These are phyloP conservation scores for Lasaia peninsularis DNA, from an alignment of 1,140 invertebrate species.

Conservation along the genomic window DNA sequence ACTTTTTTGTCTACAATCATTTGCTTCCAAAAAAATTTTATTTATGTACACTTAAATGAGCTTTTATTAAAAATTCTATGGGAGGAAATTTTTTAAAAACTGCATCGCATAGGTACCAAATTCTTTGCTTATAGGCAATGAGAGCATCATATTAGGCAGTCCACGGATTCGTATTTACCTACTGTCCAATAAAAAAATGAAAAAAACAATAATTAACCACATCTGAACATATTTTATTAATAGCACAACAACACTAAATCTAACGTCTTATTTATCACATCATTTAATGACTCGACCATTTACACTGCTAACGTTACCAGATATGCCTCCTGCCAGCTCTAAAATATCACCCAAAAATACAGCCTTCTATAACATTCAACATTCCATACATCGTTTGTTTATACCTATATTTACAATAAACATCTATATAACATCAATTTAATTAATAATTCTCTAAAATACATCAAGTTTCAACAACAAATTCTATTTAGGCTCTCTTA, in stretches of 20 bases:
- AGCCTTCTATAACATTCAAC: conserved; percentile 73
- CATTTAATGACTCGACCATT: conserved; percentile 53
- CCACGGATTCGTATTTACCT: too few species aligned
- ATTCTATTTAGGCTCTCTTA: conserved; percentile 63
- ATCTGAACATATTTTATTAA: conserved; percentile 76
- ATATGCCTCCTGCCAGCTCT: conserved; percentile 64
- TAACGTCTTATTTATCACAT: conserved; percentile 69
- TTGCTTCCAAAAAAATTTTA: too few species aligned
- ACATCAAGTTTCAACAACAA: conserved; percentile 74
- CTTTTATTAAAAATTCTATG: too few species aligned
- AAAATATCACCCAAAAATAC: conserved; percentile 77
- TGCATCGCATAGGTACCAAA: too few species aligned
- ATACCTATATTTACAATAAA: conserved; percentile 73
- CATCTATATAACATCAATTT: conserved; percentile 76
- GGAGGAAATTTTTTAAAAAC: too few species aligned
- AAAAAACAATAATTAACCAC: conserved; percentile 48
- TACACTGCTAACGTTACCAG: conserved; percentile 54
- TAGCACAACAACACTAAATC: conserved; percentile 76
- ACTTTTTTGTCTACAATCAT: too few species aligned
- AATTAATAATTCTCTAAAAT: conserved; percentile 76
- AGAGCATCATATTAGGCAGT: too few species aligned
- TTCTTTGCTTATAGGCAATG: too few species aligned
- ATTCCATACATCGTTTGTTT: conserved; percentile 51
- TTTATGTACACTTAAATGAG: too few species aligned
- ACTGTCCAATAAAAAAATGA: too few species aligned